These are phyloP conservation scores for Onychostoma macrolepis DNA, from an alignment of 2,113 vertebrate genomes.

Conservation along the genomic window DNA sequence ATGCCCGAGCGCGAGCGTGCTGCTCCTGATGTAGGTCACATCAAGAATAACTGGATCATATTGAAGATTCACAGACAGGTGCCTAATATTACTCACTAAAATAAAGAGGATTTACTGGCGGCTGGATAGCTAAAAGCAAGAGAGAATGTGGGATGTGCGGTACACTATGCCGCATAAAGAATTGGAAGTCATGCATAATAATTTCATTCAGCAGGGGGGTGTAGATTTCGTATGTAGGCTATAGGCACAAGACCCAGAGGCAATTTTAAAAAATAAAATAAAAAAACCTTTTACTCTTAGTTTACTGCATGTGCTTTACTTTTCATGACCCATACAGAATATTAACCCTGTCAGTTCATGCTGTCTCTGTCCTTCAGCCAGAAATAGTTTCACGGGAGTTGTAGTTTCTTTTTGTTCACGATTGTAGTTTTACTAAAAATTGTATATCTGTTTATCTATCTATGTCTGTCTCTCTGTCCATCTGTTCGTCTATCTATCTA, in stretches of 20 bases:
- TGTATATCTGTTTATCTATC: background rate
- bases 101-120: background rate
- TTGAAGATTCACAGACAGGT: background rate
- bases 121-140: background rate
- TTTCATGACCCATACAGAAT: background rate
- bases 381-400: constrained; percentile 11
- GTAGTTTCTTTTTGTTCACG: constrained; percentile 14
- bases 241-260: background rate
- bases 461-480: background rate
- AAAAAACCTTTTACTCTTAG: background rate
- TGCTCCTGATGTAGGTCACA: constrained; percentile 38
- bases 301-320: background rate
- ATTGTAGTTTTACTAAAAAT: background rate
- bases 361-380: background rate
- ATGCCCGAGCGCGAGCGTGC: constrained; percentile 20
- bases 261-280: background rate
- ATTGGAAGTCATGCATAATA: background rate
- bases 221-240: background rate
- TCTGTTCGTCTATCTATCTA: background rate
- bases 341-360: constrained; percentile 11
- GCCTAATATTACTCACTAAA: background rate
- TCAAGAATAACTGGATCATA: constrained; percentile 3
- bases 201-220: background rate
- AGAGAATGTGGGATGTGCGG: background rate
- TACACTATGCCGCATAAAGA: background rate